Percentiles rank a stretch among this genome's conserved stretches.
These are phyloP conservation scores for Tragelaphus buxtoni DNA, from an alignment of 2,113 vertebrate genomes.

Conservation along the genomic window DNA sequence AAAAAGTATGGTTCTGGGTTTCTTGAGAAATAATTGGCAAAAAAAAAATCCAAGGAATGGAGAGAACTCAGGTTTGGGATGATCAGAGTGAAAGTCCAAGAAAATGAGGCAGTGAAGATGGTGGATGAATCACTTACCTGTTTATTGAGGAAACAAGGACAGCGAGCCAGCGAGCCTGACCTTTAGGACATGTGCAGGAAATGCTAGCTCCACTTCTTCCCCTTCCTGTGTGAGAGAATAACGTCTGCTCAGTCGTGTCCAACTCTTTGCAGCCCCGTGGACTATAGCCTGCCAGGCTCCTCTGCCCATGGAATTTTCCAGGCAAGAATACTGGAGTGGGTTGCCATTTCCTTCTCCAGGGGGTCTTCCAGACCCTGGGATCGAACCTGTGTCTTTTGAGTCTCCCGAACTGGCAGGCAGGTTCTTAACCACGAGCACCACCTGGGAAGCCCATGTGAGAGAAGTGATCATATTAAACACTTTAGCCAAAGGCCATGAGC, in stretches of 20 bases:
- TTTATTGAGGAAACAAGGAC: neutral
- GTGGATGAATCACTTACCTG: neutral
- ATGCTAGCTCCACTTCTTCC: neutral
- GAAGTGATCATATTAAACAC: neutral
- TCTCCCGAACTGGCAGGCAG: neutral
- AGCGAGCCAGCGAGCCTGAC: neutral
- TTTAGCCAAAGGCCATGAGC: neutral
- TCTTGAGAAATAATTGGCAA: neutral
- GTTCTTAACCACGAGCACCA: neutral
- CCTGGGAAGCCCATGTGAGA: neutral
- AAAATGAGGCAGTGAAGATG: neutral
- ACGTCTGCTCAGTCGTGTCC: neutral
- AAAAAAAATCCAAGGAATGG: neutral
- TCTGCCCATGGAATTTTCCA: neutral
- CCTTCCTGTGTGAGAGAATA: neutral
- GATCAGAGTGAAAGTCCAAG: neutral
- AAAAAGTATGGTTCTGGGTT: neutral
- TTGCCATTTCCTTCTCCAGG: neutral
- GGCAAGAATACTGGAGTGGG: neutral
- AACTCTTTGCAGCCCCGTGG: neutral
- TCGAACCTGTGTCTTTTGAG: neutral
- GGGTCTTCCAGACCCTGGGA: neutral
- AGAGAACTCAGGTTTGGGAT: neutral
- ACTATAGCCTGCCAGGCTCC: neutral
- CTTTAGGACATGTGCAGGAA: neutral